phyloP scores from a whole-genome alignment of 2,113 vertebrate species.

The Sus scrofa region DNA sequence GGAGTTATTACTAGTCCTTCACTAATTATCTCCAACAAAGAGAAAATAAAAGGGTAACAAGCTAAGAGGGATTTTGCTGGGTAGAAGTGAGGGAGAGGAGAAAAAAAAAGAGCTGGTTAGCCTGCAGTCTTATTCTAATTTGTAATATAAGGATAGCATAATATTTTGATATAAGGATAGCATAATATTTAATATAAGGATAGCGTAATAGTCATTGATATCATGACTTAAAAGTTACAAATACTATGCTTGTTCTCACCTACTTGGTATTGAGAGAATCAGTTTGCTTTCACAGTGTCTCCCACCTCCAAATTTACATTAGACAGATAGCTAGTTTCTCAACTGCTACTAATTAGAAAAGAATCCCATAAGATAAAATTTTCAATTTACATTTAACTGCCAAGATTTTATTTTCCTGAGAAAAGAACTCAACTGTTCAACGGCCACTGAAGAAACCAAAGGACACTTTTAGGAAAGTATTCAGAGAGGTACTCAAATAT shows the following conservation, averaged over 20 bases:
- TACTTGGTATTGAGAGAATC: not conserved
- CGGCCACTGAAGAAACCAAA: slow-evolving; percentile 42
- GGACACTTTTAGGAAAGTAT: not conserved
- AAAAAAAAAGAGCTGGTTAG: not conserved
- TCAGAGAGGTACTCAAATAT: slow-evolving; percentile 40
- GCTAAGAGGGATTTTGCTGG: slow-evolving; percentile 3
- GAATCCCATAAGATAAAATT: slow-evolving; percentile 42
- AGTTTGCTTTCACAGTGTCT: not conserved
- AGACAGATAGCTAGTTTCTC: slow-evolving; percentile 22
- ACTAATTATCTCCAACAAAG: slow-evolving; percentile 4
- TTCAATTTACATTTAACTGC: slow-evolving; percentile 54
- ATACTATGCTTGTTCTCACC: not conserved
- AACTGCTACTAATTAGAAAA: slow-evolving; percentile 59
- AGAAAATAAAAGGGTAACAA: slow-evolving; percentile 7
- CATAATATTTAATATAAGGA: not conserved
- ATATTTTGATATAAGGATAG: slow-evolving; percentile 6
- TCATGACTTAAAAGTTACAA: slow-evolving; percentile 14
- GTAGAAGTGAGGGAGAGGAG: not conserved
- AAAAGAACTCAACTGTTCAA: slow-evolving; percentile 48
- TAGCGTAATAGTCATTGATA: too few species aligned
- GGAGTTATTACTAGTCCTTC: not conserved
- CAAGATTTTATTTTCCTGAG: slow-evolving; percentile 49
- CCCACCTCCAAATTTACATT: not conserved
- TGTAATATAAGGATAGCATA: slow-evolving; percentile 5
- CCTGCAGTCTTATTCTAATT: slow-evolving; percentile 30